Percentiles rank a stretch among this genome's conserved stretches.
Evolutionary conservation across 2,888 invertebrate genomes (phyloP).

Genomic region (Heliconius charithonia): DNA sequence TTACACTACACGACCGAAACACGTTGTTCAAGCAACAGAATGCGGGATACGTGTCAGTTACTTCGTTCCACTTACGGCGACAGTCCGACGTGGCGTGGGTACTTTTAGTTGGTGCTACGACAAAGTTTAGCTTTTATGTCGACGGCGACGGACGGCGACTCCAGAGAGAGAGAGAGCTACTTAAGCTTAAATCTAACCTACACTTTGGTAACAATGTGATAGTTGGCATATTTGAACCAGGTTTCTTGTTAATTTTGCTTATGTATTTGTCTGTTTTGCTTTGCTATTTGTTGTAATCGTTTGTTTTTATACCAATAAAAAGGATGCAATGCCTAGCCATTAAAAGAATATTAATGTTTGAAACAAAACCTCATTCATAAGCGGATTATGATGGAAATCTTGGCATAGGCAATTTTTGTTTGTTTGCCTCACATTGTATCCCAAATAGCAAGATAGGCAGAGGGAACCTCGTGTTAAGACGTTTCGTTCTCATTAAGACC

Average conservation of each 20-base stretch:
- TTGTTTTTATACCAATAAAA: not conserved
- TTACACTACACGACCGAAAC: not conserved
- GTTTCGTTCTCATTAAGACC: too few species aligned
- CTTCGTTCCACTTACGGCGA: constrained; percentile 12
- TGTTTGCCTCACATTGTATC: too few species aligned
- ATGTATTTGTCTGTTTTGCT: not conserved
- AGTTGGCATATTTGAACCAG: constrained; percentile 12
- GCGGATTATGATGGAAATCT: too few species aligned
- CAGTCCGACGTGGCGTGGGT: not conserved
- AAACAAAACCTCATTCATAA: too few species aligned
- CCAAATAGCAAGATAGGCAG: too few species aligned
- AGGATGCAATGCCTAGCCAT: too few species aligned
- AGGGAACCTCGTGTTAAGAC: too few species aligned
- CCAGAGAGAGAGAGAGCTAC: not conserved
- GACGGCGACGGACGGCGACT: not conserved
- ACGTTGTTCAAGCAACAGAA: not conserved
- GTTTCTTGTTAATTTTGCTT: not conserved
- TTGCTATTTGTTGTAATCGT: not conserved
- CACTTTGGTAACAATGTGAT: constrained; percentile 12
- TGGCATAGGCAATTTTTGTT: too few species aligned
- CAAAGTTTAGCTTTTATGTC: constrained; percentile 18
- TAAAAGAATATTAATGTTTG: too few species aligned
- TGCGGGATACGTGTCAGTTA: constrained; percentile 3
- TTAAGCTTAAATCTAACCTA: constrained; percentile 10
- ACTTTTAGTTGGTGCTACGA: not conserved